Evolutionary conservation across 2,888 invertebrate species (phyloP), one percentile per base, ranked within the genome.

Genomic region (Acrobeloides nanus): DNA sequence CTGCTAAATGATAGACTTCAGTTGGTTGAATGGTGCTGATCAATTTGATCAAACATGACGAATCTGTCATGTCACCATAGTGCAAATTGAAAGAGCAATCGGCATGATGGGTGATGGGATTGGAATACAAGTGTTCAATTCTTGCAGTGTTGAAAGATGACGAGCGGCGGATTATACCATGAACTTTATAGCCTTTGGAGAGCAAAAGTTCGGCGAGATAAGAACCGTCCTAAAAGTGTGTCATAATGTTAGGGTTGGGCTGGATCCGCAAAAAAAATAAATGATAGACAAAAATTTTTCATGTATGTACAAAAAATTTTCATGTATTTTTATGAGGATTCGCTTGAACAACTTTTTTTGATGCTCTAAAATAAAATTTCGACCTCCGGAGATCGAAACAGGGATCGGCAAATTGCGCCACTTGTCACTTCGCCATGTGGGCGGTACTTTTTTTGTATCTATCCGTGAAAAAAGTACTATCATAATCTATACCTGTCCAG

Each of bases 1-100:
- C 97, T 1, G 92, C 97, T 55, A 97, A 80, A 79, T 99, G 97
- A 75, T 97, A 97, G 59, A 97, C 87, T 78, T 97, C 97, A 29
- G 83, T 83, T 0, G 97, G 97, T 65, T 81, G 80, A 17, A 85
- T 81, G 77, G 81, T 74, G 73, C 80, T 82, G 44, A 90, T 86
- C 25, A 89, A 83, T 78, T 87, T 88, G 21, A 87, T 85, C 51
- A 90, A 78, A 75, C 90, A 90, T 56, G 90, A 89, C 39, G 90
- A 90, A 76, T 99, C 97, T 0, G 95, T 95, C 82, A 97, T 84
- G 74, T 97, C 97, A 12, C 97, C 97, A 76, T 97, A 97, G 76
- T 97, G 97, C 6, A 99, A 79, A 66, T 87, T 86, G 55, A 73
- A 74, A 85, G 92, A 88, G 7, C 75, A 76, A 75, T 56, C 61